Conservation (phyloP, 2,797 vertebrate genomes). For the Mormyrus proboscirostris region DNA sequence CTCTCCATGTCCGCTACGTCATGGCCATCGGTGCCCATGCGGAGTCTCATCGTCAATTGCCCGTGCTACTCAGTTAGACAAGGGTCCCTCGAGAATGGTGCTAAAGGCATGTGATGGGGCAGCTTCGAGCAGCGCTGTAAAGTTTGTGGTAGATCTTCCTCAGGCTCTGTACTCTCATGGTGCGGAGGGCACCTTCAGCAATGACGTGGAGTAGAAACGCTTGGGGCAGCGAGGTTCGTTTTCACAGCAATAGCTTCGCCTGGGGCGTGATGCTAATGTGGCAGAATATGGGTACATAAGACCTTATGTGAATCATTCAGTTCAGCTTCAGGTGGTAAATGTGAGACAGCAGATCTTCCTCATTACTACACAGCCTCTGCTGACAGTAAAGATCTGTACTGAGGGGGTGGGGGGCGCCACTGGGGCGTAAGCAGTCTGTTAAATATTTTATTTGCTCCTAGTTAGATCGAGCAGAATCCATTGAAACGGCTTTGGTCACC, state of each 20-base stretch:
- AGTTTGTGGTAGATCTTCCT: not conserved
- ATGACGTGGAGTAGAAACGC: not conserved
- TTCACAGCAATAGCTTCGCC: not conserved
- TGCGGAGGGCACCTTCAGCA: not conserved
- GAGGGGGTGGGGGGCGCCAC: constrained; percentile 25
- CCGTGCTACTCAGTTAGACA: not conserved
- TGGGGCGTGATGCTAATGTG: not conserved
- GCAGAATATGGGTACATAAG: not conserved
- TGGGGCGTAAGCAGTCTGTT: constrained; percentile 58
- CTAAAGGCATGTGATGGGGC: not conserved
- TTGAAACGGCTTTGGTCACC: not conserved
- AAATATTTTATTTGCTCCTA: constrained; percentile 63
- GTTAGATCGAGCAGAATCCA: constrained; percentile 37
- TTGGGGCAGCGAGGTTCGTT: not conserved
- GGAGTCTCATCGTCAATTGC: not conserved
- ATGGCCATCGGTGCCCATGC: not conserved
- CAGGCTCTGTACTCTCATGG: not conserved
- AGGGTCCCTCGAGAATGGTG: not conserved
- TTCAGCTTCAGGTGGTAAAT: constrained; percentile 32
- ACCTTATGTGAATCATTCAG: not conserved
- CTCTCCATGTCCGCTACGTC: not conserved
- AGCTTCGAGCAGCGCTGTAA: not conserved
- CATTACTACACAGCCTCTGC: constrained; percentile 53
- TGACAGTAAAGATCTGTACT: constrained; percentile 50
- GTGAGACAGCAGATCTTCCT: constrained; percentile 52